Percentiles rank a stretch among this genome's conserved stretches.
Conservation (phyloP, 2,888 invertebrate genomes). For the Hyposoter didymator region DNA sequence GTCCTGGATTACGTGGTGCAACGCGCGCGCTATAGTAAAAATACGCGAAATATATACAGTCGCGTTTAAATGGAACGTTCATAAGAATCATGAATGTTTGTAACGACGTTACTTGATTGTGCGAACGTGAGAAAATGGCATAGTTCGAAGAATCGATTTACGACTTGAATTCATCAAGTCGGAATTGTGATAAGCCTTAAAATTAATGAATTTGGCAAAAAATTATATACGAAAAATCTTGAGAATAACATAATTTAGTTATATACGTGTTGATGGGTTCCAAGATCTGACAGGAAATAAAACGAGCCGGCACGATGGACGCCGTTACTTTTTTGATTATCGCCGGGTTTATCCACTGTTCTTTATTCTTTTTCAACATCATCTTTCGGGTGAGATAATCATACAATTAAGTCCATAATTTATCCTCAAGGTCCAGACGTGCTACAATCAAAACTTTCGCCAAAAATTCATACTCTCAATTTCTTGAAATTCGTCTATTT, state of each 20-base stretch:
- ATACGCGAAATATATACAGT: neutral
- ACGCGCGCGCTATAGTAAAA: neutral
- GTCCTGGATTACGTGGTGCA: neutral
- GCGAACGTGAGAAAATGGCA: neutral
- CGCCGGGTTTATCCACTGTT: conserved; percentile 88
- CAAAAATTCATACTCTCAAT: neutral
- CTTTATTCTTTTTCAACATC: conserved; percentile 92
- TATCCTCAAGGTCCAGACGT: neutral
- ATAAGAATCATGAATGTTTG: conserved; percentile 4
- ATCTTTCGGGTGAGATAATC: conserved; percentile 89
- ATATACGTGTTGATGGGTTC: neutral
- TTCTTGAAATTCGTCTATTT: neutral
- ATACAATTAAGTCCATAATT: neutral
- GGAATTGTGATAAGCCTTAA: neutral
- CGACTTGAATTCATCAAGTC: neutral
- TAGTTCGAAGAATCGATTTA: neutral
- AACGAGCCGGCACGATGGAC: conserved; percentile 86
- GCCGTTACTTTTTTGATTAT: conserved; percentile 87
- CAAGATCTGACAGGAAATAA: neutral
- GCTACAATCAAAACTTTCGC: neutral
- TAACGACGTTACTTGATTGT: conserved; percentile 21
- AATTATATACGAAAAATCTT: neutral
- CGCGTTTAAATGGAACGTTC: neutral
- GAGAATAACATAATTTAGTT: neutral
- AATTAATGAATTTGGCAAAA: neutral